Evolutionary conservation across 1,140 invertebrate genomes (phyloP), one percentile per base, ranked within the genome.

Genomic region (Eueides isabella): DNA sequence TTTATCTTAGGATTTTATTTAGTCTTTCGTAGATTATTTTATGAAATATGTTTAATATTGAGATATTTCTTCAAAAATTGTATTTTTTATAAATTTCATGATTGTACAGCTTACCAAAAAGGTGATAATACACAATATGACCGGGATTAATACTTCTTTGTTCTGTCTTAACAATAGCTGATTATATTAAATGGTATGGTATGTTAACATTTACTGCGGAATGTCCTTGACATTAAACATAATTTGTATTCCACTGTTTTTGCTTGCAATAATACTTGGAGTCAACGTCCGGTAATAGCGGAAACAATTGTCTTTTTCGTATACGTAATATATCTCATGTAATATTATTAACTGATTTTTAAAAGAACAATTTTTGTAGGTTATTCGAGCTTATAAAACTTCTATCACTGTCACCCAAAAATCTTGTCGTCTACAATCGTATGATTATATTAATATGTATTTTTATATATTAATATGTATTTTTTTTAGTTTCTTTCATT

Each of bases 241-340:
- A 74, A 74, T 74, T 74, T 74, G 72, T 74, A 74, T 74, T 74
- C 72, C 30, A 16, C 41, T 14, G 48, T 69, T 74, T 62, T 33
- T 63, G 4, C 29, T 63, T 67, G 72, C 72, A 64, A 74, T 74
- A 64, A 63, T 33, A 74, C 61, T 65, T 65, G 69, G 38, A 67
- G 67, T 69, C 72, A 55, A 74, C 67, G 72, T 61, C 38, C 72
- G 41, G 26, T 48, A 19, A 67, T 61, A 29, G 65, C 55, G 72
- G 66, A 74, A 74, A 74, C 72, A 61, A 68, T 12, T 61, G 48
- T 31, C 1, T 68, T 35, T 33, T 11, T 41, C 66, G 29, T 30
- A 67, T 19, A 28, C 12, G 44, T 61, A 30, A 41, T 9, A n/a
- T 23, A 23, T 19, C 2, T 55, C 16, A 23, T 23, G 9, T 55